A percentile compares a stretch with the other conserved stretches of the same genome.
These are phyloP conservation scores for Bolinopsis microptera DNA, from an alignment of 37 sponge, comb jelly and placozoan genomes.

Conservation along the genomic window DNA sequence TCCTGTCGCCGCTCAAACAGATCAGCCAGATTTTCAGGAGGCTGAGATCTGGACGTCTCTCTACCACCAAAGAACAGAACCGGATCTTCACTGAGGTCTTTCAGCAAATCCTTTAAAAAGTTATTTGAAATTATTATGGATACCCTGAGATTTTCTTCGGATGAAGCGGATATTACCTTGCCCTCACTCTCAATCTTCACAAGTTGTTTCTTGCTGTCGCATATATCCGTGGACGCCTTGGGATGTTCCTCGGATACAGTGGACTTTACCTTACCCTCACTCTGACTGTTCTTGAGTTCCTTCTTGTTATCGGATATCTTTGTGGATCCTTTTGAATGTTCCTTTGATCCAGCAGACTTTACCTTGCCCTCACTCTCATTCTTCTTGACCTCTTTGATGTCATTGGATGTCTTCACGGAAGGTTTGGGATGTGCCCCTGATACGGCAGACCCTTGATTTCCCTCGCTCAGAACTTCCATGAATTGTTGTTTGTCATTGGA, in stretches of 20 bases:
- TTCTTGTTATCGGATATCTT: neutral
- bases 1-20: neutral
- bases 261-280: neutral
- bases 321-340: neutral
- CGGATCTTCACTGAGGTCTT: constrained; percentile 15
- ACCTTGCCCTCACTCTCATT: neutral
- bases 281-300: neutral
- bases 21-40: constrained; percentile 43
- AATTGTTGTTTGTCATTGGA: neutral
- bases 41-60: constrained; percentile 44
- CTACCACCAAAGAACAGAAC: constrained; percentile 29
- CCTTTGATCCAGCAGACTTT: neutral
- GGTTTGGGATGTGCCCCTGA: neutral
- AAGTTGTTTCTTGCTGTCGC: neutral
- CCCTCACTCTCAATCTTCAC: constrained; percentile 19
- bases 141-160: constrained; percentile 1
- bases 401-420: neutral
- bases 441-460: neutral
- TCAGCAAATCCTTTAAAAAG: constrained; percentile 22
- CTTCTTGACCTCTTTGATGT: neutral
- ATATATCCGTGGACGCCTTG: neutral
- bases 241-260: neutral
- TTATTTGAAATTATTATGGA: constrained; percentile 40
- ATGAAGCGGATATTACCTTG: neutral
- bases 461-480: neutral